Conservation (phyloP, 2,113 vertebrate genomes). For the Promerops cafer region DNA sequence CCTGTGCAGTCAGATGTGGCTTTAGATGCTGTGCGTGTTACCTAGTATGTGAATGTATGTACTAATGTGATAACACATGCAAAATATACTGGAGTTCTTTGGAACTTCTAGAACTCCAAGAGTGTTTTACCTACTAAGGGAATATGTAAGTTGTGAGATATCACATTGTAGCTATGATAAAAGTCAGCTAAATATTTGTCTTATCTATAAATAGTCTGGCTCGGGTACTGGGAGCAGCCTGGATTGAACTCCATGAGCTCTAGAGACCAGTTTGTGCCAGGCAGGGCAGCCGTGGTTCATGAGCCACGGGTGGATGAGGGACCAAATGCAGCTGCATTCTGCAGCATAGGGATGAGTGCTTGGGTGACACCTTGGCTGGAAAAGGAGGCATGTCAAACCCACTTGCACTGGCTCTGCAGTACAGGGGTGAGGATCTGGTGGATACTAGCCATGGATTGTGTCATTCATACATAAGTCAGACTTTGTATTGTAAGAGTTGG, state of each 20-base stretch:
- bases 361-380: neutral
- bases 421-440: too few relatives aligned
- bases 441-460: neutral
- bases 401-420: neutral
- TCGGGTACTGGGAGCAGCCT: neutral
- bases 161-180: neutral
- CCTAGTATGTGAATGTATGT: neutral
- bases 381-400: neutral
- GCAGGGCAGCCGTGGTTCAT: neutral
- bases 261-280: neutral
- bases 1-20: neutral
- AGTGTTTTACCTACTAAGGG: neutral
- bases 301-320: neutral
- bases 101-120: neutral
- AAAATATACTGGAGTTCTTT: neutral
- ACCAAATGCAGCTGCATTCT: neutral
- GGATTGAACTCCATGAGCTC: neutral
- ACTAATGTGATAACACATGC: neutral
- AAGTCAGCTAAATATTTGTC: neutral
- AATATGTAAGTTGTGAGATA: rapidly evolving
- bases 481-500: neutral
- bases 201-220: neutral
- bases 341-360: neutral
- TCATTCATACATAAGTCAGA: neutral
- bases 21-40: neutral